phyloP scores from a whole-genome alignment of 1,140 invertebrate species.

The Carposina sasakii region DNA sequence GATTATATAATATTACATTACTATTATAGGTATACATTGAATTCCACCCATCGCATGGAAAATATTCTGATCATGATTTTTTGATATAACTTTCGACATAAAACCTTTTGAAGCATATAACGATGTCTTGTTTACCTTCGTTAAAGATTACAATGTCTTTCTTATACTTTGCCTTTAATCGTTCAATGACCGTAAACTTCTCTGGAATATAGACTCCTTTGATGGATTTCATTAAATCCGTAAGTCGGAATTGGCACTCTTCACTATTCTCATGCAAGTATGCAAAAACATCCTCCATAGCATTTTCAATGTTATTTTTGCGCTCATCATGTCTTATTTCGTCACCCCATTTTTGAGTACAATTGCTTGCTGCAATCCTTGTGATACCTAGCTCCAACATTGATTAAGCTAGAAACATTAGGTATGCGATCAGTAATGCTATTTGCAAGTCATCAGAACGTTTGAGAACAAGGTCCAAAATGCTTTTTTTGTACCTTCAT shows the following conservation, averaged over 20 bases:
- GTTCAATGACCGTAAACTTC: conserved; percentile 13
- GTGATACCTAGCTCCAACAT: conserved; percentile 20
- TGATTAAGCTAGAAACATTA: conserved; percentile 14
- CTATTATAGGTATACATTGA: too few species aligned
- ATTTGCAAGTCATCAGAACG: too few species aligned
- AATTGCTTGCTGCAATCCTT: conserved; percentile 22
- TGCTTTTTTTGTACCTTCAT: too few species aligned
- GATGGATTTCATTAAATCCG: conserved; percentile 14
- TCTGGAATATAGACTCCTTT: conserved; percentile 9
- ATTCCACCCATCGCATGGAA: too few species aligned
- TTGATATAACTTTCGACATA: too few species aligned
- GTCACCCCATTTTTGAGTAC: conserved; percentile 19
- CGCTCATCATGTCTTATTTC: conserved; percentile 17
- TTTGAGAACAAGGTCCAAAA: too few species aligned
- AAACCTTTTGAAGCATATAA: too few species aligned
- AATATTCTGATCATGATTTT: too few species aligned
- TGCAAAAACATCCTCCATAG: conserved; percentile 13
- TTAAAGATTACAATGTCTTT: too few species aligned
- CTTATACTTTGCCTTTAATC: conserved; percentile 14
- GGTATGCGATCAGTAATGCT: too few species aligned
- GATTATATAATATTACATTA: too few species aligned
- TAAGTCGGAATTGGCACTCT: conserved; percentile 7
- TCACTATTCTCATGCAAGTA: conserved; percentile 13
- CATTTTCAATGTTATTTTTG: conserved; percentile 21
- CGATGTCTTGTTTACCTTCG: too few species aligned